Base-by-base conservation (phyloP, 2,888 invertebrate species). In the Lapara coniferarum region DNA sequence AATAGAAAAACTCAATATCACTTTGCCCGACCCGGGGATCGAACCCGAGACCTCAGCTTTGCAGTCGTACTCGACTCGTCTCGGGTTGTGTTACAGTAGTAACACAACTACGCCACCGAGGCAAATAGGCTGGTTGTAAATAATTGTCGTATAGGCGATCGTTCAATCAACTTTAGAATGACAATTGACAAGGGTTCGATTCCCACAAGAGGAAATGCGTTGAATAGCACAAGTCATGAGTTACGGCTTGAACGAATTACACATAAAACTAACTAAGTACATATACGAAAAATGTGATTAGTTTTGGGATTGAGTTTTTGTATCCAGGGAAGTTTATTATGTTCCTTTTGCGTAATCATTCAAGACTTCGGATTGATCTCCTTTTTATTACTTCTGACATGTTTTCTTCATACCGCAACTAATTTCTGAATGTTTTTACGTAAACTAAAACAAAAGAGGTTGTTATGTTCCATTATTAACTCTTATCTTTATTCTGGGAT, bases 231-330 rank as follows among this genome's bases (percentile, higher is more conserved):
- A 55, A 55, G 10, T 55, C 55, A 55, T 55, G 10, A 19, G 10
- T 19, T n/a, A 19, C 55, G 19, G 19, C 19, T 55, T 53, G n/a
- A 16, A 14, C 19, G 10, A 19, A 55, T 10, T 12, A 53, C 19
- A 19, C 4, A 55, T 10, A 55, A 55, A 55, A 4, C 8, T 55
- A 19, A 10, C 10, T 55, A 55, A 19, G 37, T 37, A 37, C 12
- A 55, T 55, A 53, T 16, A n/a, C n/a, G 8, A 19, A 55, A 55
- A 55, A 12, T n/a, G 19, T 59, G 59, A 59, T 59, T 59, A 46
- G 44, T 16, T 46, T 59, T n/a, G 16, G 16, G 16, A 44, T 16
- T 2, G 59, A 10, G 5, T 44, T 59, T 59, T 59, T 59, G 59
- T 44, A 59, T 44, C 37, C n/a, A 37, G 44, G 58, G 44, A 16